Evolutionary conservation across 2,888 invertebrate genomes (phyloP).

Genomic region (Xanthia togata): DNA sequence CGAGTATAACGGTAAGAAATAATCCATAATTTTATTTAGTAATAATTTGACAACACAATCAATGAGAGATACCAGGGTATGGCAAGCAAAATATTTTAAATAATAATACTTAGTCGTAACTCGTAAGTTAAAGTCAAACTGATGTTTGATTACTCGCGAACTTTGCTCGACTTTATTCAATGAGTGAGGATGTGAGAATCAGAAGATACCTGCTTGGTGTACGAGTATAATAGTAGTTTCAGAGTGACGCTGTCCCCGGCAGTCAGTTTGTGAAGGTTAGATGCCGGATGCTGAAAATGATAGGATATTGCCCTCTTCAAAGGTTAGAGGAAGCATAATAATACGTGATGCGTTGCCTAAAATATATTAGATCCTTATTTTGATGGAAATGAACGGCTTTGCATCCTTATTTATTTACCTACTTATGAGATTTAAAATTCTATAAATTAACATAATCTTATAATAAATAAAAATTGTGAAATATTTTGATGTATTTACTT

Average conservation of each 20-base stretch:
- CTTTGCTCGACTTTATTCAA: slow-evolving; percentile 46
- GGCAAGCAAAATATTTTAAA: slow-evolving; percentile 5
- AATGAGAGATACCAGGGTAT: slow-evolving; percentile 32
- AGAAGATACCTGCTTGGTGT: slow-evolving; percentile 36
- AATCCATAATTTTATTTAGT: neutral
- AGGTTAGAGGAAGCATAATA: slow-evolving; percentile 42
- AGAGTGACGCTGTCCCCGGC: slow-evolving; percentile 19
- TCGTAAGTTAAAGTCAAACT: slow-evolving; percentile 23
- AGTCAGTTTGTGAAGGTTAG: slow-evolving; percentile 45
- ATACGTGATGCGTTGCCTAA: slow-evolving; percentile 33
- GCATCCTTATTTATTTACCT: slow-evolving; percentile 6
- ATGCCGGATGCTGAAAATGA: slow-evolving; percentile 39
- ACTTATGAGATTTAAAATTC: neutral
- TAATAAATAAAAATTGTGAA: neutral
- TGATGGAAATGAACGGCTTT: slow-evolving; percentile 8
- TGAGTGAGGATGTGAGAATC: slow-evolving; percentile 46
- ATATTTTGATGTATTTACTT: neutral
- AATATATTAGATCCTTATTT: slow-evolving; percentile 30
- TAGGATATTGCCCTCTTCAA: slow-evolving; percentile 46
- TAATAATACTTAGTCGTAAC: slow-evolving; percentile 6
- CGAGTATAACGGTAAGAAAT: slow-evolving; percentile 30
- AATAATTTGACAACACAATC: slow-evolving; percentile 27
- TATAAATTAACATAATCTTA: neutral
- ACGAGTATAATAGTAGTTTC: slow-evolving; percentile 35
- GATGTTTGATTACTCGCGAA: slow-evolving; percentile 32